Conservation (phyloP, 1,140 invertebrate genomes). For the Elysia chlorotica region DNA sequence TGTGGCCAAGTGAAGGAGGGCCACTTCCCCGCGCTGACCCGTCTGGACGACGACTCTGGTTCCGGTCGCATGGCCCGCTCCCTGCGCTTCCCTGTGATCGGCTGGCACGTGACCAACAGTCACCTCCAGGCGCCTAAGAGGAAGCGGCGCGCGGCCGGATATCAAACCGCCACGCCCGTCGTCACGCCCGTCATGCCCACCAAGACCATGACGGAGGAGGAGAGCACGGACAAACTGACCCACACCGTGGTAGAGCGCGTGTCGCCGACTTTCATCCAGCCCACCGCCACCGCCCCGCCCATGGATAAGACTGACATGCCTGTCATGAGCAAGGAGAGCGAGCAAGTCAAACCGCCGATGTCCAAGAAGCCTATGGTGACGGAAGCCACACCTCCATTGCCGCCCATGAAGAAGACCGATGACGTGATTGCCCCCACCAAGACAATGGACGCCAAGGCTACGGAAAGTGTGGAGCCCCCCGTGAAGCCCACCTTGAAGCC, state of each 20-base stretch:
- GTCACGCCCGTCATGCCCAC: conserved; percentile 36
- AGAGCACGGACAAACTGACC: conserved; percentile 29
- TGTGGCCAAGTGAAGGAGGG: conserved; percentile 70
- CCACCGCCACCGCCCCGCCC: conserved; percentile 23
- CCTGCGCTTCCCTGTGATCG: conserved; percentile 69
- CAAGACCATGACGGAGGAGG: conserved; percentile 27
- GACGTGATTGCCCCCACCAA: not conserved
- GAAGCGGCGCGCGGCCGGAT: conserved; percentile 30
- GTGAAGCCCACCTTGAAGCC: conserved; percentile 38
- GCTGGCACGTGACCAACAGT: conserved; percentile 69
- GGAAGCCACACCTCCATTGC: not conserved
- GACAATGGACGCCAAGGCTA: not conserved
- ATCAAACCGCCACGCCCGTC: conserved; percentile 38
- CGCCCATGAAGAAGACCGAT: not conserved
- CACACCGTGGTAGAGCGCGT: conserved; percentile 21
- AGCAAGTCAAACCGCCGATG: too few species aligned
- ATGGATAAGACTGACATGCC: conserved; percentile 31
- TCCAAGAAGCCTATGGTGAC: not conserved
- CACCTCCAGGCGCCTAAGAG: conserved; percentile 54
- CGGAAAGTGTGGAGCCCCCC: not conserved
- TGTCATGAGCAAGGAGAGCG: too few species aligned
- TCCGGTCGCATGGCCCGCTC: conserved; percentile 71
- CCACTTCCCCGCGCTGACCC: conserved; percentile 66
- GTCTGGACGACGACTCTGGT: conserved; percentile 68
- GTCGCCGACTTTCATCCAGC: conserved; percentile 25